Percentiles rank a stretch among this genome's conserved stretches.
phyloP scores from a whole-genome alignment of 2,113 vertebrate genomes.

The Hyperopisus bebe region DNA sequence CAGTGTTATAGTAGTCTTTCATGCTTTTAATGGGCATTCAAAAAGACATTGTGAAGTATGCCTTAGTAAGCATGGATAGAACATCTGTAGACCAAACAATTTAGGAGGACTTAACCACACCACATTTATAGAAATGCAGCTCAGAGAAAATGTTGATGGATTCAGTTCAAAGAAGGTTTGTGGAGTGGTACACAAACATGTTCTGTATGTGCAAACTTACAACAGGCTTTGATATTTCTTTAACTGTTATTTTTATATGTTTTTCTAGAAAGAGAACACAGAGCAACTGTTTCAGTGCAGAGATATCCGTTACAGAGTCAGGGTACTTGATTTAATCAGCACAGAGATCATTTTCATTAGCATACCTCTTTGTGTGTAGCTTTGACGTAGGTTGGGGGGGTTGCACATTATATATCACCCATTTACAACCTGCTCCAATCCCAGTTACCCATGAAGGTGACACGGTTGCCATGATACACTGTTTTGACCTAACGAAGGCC shows the following conservation, averaged over 20 bases:
- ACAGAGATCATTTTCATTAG: slow-evolving; percentile 11
- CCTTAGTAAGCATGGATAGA: neutral
- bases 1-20: neutral
- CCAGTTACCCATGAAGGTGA: neutral
- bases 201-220: neutral
- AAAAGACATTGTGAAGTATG: neutral
- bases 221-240: neutral
- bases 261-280: neutral
- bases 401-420: neutral
- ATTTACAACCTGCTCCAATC: neutral
- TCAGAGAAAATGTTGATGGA: neutral
- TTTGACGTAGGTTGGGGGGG: neutral
- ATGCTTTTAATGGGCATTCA: neutral
- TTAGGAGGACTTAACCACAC: neutral
- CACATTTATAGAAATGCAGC: neutral
- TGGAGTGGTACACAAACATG: neutral
- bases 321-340: neutral
- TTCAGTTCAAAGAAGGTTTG: neutral
- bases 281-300: neutral
- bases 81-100: neutral
- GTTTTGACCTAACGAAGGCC: neutral
- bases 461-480: slow-evolving; percentile 2
- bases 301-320: neutral
- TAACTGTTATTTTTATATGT: neutral
- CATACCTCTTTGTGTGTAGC: neutral